Evolutionary conservation across 92 coral and sea anemone species (phyloP), one percentile per base, ranked within the genome.

Genomic region (Chrysogorgia sp.): DNA sequence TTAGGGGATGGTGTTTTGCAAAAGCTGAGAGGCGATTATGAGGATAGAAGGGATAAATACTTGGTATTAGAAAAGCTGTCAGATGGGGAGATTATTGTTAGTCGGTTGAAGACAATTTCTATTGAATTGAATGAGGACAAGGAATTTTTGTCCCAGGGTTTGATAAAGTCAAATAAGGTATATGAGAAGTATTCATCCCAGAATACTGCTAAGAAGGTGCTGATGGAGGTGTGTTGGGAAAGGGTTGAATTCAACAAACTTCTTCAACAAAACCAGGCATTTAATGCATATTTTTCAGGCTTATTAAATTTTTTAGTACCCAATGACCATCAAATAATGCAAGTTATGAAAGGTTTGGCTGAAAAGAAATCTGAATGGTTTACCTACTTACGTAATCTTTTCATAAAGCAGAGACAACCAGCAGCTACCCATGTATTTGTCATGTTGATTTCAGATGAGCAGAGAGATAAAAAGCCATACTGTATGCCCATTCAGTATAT

Each of bases 211-310:
- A n/a, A 68, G 31, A 31, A 76, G 6, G 9, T 78, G 35, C 24
- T 89, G 68, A 89, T 77, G 72, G 75, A 70, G 7, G 68, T 88
- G 7, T 88, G 87, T 34, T 89, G 92, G 92, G 89, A 85, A 77
- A 41, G 83, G 71, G 92, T 89, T 0, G 88, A 89, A 43, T 89
- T 23, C 75, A 89, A 77, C 37, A 59, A 86, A 7, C 67, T 89
- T 47, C 50, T 89, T 2, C 83, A 61, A 10, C 90, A 89, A 47
- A 69, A 82, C 5, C 90, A 89, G 45, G 58, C 52, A 55, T 60
- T 86, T 2, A 40, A 30, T 63, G 30, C 48, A 1, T 8, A 63
- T 19, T 4, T 53, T 53, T 53, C 60, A 19, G 60, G 17, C 21
- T n/a, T 53, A 19, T 4, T 19, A n/a, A 19, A 4, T 53, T 53